These are phyloP conservation scores for Paralichthys olivaceus DNA, from an alignment of 2,113 vertebrate species.

Conservation along the genomic window DNA sequence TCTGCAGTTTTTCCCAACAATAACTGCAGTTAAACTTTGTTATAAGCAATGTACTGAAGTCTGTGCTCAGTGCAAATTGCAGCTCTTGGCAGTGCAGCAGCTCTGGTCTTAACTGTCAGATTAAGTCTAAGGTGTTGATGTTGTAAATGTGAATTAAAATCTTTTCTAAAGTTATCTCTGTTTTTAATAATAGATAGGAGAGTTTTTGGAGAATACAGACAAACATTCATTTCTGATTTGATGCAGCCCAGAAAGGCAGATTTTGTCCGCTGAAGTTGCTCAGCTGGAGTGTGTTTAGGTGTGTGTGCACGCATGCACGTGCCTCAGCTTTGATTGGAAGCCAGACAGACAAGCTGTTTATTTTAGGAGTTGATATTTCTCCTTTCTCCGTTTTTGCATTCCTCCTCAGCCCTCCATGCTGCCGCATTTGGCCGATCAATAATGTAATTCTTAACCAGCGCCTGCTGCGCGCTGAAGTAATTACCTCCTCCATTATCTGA, in stretches of 20 bases:
- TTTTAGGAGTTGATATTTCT: conserved; percentile 57
- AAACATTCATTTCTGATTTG: conserved; percentile 10
- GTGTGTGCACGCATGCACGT: conserved; percentile 5
- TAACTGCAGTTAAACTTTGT: conserved; percentile 14
- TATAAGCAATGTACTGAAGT: background rate
- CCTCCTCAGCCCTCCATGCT: conserved; percentile 14
- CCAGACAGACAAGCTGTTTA: conserved; percentile 48
- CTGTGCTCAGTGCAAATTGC: conserved; percentile 5
- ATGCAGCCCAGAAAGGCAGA: conserved; percentile 15
- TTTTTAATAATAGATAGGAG: too few relatives aligned
- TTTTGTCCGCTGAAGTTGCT: conserved; percentile 18
- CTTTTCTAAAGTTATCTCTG: background rate
- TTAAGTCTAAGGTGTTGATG: background rate
- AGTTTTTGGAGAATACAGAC: background rate
- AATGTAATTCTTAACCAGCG: conserved; percentile 70
- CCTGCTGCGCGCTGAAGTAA: conserved; percentile 60
- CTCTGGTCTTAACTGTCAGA: conserved; percentile 5
- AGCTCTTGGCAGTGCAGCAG: conserved; percentile 8
- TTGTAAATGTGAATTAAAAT: background rate
- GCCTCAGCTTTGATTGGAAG: conserved; percentile 30
- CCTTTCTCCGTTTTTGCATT: conserved; percentile 25
- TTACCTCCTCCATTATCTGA: conserved; percentile 75
- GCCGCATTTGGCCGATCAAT: conserved; percentile 64
- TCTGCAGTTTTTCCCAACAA: background rate
- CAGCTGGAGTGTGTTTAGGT: background rate